A percentile compares a stretch with the other conserved stretches of the same genome.
Evolutionary conservation across 1,140 invertebrate species (phyloP).

Genomic region (Drosophila suzukii): DNA sequence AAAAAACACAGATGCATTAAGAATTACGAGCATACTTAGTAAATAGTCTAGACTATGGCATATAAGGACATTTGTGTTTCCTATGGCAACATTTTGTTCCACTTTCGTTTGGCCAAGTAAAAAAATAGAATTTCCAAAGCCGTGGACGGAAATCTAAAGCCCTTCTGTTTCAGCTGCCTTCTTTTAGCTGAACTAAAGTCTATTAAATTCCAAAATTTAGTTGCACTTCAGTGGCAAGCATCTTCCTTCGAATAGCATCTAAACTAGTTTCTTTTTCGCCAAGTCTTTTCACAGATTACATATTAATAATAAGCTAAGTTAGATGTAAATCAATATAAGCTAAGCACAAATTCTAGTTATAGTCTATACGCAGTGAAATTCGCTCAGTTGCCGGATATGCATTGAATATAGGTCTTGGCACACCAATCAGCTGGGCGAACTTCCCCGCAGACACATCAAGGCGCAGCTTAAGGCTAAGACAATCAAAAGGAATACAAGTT

Average conservation of each 20-base stretch:
- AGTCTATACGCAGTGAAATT: conserved; percentile 12
- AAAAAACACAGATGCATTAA: conserved; percentile 26
- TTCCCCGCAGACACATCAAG: conserved; percentile 27
- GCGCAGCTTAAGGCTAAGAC: conserved; percentile 43
- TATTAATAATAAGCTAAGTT: conserved; percentile 28
- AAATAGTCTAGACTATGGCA: conserved; percentile 59
- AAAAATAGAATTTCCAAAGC: conserved; percentile 33
- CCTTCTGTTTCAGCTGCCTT: conserved; percentile 5
- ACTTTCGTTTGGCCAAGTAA: conserved; percentile 24
- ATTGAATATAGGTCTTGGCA: neutral
- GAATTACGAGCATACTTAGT: conserved; percentile 15
- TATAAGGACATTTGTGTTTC: conserved; percentile 36
- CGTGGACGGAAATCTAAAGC: conserved; percentile 69
- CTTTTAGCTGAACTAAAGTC: conserved; percentile 17
- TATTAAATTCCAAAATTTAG: conserved; percentile 11
- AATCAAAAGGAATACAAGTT: conserved; percentile 26
- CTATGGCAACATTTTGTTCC: conserved; percentile 48
- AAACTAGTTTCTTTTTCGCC: conserved; percentile 48
- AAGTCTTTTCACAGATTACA: conserved; percentile 63
- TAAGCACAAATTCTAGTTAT: conserved; percentile 36
- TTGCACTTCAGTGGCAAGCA: conserved; percentile 42
- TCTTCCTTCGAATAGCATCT: conserved; percentile 29
- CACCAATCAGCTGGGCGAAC: neutral
- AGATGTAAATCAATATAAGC: conserved; percentile 24
- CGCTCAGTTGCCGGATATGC: neutral